A percentile compares a stretch with the other conserved stretches of the same genome.
Evolutionary conservation across 1,140 invertebrate genomes (phyloP).

Genomic region (Eriocheir sinensis): DNA sequence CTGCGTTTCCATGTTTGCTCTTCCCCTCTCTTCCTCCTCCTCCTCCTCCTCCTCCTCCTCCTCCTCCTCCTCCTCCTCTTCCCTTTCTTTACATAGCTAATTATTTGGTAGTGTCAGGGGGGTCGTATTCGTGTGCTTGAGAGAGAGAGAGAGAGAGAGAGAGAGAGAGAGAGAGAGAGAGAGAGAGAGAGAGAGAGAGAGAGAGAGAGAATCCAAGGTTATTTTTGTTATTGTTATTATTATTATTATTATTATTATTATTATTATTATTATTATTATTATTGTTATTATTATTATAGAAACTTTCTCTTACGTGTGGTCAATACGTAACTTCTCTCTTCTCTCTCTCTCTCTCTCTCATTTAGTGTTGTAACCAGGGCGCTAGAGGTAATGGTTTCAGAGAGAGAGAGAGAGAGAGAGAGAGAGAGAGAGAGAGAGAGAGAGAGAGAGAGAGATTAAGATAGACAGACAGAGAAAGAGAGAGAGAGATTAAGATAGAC

Average conservation of each 20-base stretch:
- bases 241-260: no score
- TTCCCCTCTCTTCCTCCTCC: not conserved
- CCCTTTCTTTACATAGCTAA: not conserved
- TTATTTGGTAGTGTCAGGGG: not conserved
- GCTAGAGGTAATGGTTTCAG: not conserved
- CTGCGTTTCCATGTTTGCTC: not conserved
- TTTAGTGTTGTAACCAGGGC: not conserved
- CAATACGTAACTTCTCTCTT: not conserved
- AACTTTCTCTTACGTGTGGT: not conserved
- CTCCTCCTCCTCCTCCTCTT: not conserved
- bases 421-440: no score
- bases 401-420: no score
- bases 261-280: not conserved
- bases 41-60: not conserved
- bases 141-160: constrained; percentile 14
- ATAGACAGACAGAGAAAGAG: no score
- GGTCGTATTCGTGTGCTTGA: no score
- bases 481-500: no score
- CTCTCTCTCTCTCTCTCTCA: not conserved
- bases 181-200: not conserved
- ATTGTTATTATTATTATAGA: not conserved
- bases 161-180: constrained; percentile 14
- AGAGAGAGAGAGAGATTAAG: no score
- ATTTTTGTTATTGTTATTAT: no score
- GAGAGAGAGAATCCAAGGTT: no score